These are phyloP conservation scores for Zaprionus taronus DNA, from an alignment of 1,140 invertebrate genomes.

Conservation along the genomic window DNA sequence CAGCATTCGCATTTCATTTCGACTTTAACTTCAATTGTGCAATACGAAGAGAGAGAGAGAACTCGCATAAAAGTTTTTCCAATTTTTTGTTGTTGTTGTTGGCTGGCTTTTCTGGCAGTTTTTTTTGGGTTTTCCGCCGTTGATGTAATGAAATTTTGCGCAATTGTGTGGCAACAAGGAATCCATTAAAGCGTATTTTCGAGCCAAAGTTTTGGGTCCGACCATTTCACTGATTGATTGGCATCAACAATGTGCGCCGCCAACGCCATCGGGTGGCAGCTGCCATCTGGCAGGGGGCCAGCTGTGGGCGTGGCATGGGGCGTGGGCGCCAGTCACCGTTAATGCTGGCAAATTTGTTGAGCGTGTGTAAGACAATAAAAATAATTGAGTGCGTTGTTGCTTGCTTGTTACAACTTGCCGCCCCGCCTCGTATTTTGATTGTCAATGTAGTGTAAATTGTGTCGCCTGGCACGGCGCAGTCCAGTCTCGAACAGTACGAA, in stretches of 20 bases:
- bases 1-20: slow-evolving; percentile 22
- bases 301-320: not conserved
- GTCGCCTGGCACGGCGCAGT: slow-evolving; percentile 42
- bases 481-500: slow-evolving; percentile 14
- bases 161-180: slow-evolving; percentile 68
- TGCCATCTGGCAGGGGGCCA: not conserved
- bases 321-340: slow-evolving; percentile 24
- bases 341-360: slow-evolving; percentile 73
- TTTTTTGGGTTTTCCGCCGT: slow-evolving; percentile 43
- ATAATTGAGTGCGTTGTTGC: slow-evolving; percentile 76
- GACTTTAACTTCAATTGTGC: slow-evolving; percentile 74
- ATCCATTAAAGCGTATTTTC: slow-evolving; percentile 76
- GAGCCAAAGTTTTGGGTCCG: slow-evolving; percentile 63
- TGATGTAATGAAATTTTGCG: slow-evolving; percentile 77
- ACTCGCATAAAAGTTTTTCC: slow-evolving; percentile 56
- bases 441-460: slow-evolving; percentile 81
- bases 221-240: slow-evolving; percentile 79
- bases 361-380: slow-evolving; percentile 81
- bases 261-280: slow-evolving; percentile 5
- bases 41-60: slow-evolving; percentile 11
- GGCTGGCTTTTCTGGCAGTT: slow-evolving; percentile 1
- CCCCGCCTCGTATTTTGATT: slow-evolving; percentile 52
- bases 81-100: slow-evolving; percentile 1
- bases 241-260: slow-evolving; percentile 56
- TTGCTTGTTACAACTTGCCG: slow-evolving; percentile 28